These are phyloP conservation scores for Pogonomyrmex barbatus DNA, from an alignment of 1,140 invertebrate species.

Conservation along the genomic window DNA sequence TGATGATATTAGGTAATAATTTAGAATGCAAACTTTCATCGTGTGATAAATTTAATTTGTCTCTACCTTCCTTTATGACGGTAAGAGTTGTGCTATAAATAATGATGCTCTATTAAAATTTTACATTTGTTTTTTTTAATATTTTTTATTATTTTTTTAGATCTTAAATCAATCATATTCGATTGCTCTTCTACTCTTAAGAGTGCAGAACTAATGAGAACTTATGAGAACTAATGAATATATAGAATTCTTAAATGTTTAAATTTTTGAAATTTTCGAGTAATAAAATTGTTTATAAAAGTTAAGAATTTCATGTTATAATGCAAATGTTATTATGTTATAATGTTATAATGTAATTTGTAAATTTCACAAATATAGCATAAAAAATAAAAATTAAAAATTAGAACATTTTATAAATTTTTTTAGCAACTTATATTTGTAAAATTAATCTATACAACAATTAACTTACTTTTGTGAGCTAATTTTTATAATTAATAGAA, in stretches of 20 bases:
- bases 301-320: neutral
- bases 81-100: conserved; percentile 21
- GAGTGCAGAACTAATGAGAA: neutral
- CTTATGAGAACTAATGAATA: neutral
- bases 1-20: conserved; percentile 64
- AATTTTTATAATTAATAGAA: neutral
- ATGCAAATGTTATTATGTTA: neutral
- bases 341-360: neutral
- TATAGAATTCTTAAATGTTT: neutral
- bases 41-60: conserved; percentile 64
- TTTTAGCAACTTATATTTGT: neutral
- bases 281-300: conserved; percentile 5
- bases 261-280: neutral
- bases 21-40: conserved; percentile 66
- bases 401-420: too few relatives aligned
- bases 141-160: conserved; percentile 4
- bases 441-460: neutral
- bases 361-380: neutral
- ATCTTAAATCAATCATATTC: conserved; percentile 51
- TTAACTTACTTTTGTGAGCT: neutral
- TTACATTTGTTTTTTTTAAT: neutral
- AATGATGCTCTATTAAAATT: neutral
- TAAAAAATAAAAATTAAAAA: conserved; percentile 8
- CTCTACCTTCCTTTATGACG: conserved; percentile 70
- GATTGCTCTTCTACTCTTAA: conserved; percentile 11